A percentile compares a stretch with the other conserved stretches of the same genome.
Evolutionary conservation across 1,140 invertebrate genomes (phyloP).

Genomic region (Drosophila littoralis): DNA sequence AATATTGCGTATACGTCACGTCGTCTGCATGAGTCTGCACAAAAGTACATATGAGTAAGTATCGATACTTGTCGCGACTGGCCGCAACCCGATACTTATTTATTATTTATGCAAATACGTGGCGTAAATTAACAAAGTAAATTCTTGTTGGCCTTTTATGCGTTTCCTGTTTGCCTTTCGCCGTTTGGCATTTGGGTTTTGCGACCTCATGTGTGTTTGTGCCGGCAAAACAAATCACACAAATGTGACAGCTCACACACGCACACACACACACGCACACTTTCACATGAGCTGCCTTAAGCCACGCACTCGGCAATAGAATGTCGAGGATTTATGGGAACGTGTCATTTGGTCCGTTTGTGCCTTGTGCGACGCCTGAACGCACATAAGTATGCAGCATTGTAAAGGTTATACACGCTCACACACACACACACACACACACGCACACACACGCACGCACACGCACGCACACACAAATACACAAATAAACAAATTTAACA

Average conservation of each 20-base stretch:
- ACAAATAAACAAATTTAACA: constrained; percentile 58
- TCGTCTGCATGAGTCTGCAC: background rate
- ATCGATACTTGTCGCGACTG: constrained; percentile 3
- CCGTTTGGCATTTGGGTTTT: constrained; percentile 23
- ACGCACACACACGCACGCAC: background rate
- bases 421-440: constrained; percentile 10
- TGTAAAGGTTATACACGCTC: constrained; percentile 1
- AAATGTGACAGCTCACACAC: constrained; percentile 40
- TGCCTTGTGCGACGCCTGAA: constrained; percentile 46
- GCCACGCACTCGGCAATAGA: constrained; percentile 67
- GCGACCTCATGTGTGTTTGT: constrained; percentile 66
- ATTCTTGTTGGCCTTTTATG: constrained; percentile 69
- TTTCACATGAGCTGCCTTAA: constrained; percentile 36
- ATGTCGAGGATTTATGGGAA: constrained; percentile 72
- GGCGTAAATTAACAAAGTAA: constrained; percentile 77
- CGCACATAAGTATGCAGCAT: constrained; percentile 19
- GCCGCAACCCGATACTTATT: constrained; percentile 11
- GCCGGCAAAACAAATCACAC: constrained; percentile 73
- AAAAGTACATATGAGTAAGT: background rate
- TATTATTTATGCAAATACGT: constrained; percentile 74
- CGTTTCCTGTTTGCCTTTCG: constrained; percentile 50
- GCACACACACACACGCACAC: background rate
- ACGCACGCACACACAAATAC: constrained; percentile 6
- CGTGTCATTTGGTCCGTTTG: constrained; percentile 78
- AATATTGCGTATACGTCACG: constrained; percentile 38